These are phyloP conservation scores for Ceuthmochares aereus DNA, from an alignment of 2,113 vertebrate genomes.

Conservation along the genomic window DNA sequence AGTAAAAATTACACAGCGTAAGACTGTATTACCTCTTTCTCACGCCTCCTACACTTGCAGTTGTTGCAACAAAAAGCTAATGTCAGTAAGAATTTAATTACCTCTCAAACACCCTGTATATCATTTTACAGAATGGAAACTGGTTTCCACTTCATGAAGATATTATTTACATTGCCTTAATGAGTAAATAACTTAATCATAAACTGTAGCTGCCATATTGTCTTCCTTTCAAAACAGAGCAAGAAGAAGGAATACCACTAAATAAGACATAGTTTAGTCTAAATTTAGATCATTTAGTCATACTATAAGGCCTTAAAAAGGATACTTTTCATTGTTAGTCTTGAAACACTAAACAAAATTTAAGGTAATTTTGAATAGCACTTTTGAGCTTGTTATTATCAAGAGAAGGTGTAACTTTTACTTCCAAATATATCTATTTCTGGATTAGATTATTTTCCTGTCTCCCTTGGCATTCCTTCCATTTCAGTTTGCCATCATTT, in stretches of 20 bases:
- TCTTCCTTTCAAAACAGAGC: background rate
- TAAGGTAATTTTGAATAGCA: background rate
- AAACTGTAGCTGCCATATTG: background rate
- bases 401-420: background rate
- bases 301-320: background rate
- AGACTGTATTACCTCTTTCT: background rate
- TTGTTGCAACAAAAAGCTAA: background rate
- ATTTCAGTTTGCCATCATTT: background rate
- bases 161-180: background rate
- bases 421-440: background rate
- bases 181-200: background rate
- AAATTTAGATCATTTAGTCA: background rate
- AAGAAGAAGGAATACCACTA: background rate
- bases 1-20: background rate
- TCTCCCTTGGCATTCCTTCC: background rate
- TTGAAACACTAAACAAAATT: background rate
- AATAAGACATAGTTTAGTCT: background rate
- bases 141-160: background rate
- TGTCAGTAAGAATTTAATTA: conserved; percentile 14
- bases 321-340: background rate
- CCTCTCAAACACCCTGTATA: background rate
- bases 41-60: background rate
- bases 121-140: background rate
- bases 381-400: background rate
- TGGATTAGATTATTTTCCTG: background rate